These are phyloP conservation scores for Neolamprologus variostigma DNA, from an alignment of 2,113 vertebrate species.

Conservation along the genomic window DNA sequence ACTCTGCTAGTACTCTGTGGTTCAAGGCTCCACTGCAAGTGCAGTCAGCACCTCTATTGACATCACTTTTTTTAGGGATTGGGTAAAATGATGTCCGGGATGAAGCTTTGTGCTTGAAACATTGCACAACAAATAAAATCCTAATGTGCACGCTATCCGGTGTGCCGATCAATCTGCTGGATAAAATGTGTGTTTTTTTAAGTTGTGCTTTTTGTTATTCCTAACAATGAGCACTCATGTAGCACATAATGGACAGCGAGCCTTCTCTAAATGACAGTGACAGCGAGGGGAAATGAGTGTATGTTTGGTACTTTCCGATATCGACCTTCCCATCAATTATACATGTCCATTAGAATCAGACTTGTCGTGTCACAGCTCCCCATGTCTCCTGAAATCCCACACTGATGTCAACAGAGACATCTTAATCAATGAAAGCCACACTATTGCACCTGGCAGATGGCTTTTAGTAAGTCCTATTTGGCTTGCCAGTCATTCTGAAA, in stretches of 20 bases:
- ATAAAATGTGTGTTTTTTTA: not conserved
- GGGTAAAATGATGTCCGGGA: not conserved
- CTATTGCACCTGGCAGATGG: slow-evolving; percentile 22
- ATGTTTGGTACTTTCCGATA: not conserved
- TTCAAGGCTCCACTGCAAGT: not conserved
- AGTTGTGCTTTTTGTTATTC: not conserved
- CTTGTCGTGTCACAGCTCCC: slow-evolving; percentile 20
- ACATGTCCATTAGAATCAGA: slow-evolving; percentile 48
- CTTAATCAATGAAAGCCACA: slow-evolving; percentile 45
- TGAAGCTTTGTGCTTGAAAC: not conserved
- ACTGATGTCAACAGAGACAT: not conserved
- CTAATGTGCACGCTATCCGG: not conserved
- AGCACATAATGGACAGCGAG: not conserved
- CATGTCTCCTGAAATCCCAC: slow-evolving; percentile 1
- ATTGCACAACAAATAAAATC: not conserved
- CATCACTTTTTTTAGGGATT: not conserved
- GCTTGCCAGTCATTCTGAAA: not conserved
- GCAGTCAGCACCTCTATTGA: not conserved
- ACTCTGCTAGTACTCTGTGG: not conserved
- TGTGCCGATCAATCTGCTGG: not conserved
- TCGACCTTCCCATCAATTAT: slow-evolving; percentile 41
- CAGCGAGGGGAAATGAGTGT: not conserved
- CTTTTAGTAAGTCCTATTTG: not conserved
- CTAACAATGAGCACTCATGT: not conserved
- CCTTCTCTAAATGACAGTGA: slow-evolving; percentile 1